phyloP scores from a whole-genome alignment of 2,797 vertebrate species.

The Gymnopithys bicolor region DNA sequence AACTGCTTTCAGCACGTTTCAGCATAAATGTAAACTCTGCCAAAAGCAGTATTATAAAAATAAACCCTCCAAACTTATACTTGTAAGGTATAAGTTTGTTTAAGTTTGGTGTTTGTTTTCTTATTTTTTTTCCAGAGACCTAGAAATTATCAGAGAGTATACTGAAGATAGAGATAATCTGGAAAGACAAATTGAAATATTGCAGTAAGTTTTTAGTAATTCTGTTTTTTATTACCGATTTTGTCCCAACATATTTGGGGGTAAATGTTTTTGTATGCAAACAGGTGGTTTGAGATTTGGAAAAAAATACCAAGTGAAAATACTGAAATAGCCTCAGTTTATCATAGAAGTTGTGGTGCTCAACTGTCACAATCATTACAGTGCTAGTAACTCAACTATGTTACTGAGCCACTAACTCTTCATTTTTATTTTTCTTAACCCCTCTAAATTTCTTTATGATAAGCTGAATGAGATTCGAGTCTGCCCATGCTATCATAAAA shows the following conservation, averaged over 20 bases:
- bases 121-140: conserved; percentile 80
- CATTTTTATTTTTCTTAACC: neutral
- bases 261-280: neutral
- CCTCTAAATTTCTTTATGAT: neutral
- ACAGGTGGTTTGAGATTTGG: neutral
- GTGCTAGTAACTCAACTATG: neutral
- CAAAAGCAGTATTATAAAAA: neutral
- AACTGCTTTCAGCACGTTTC: neutral
- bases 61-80: neutral
- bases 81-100: neutral
- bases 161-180: conserved; percentile 90
- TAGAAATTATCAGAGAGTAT: conserved; percentile 90
- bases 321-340: neutral
- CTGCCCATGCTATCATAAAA: neutral
- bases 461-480: neutral
- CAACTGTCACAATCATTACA: neutral
- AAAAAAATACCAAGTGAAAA: neutral
- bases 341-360: neutral
- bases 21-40: neutral
- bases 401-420: neutral
- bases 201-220: conserved; percentile 87
- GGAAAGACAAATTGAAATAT: conserved; percentile 92
- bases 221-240: neutral
- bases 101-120: neutral
- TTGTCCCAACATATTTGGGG: neutral